Evolutionary conservation across 2,888 invertebrate species (phyloP).

Genomic region (Erpobdella octoculata): DNA sequence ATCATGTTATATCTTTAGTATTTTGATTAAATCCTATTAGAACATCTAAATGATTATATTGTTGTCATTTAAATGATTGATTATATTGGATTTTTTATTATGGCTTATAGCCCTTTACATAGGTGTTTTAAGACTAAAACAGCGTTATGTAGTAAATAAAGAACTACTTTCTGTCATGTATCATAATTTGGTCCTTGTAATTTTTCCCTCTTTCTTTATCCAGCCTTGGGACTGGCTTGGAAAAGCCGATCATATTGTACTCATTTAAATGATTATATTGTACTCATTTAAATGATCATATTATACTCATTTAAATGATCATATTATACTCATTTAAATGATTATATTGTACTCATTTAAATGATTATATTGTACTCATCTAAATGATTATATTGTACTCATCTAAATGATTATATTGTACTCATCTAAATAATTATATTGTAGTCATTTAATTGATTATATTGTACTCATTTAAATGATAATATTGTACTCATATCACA

Average conservation of each 20-base stretch:
- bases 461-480: background rate
- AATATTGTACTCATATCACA: conserved; percentile 36
- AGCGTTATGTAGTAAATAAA: no score
- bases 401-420: background rate
- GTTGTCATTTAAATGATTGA: background rate
- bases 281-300: background rate
- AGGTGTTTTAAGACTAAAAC: no score
- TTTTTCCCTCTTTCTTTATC: no score
- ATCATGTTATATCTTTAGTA: no score
- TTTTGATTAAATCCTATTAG: no score
- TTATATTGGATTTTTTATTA: no score
- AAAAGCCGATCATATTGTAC: background rate
- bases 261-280: background rate
- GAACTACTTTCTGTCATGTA: no score
- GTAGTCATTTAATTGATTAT: background rate
- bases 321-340: background rate
- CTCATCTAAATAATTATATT: background rate
- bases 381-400: background rate
- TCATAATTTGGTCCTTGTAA: no score
- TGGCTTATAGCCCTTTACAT: no score
- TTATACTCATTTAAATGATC: background rate
- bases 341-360: background rate
- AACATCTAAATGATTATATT: background rate
- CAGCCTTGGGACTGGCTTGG: no score
- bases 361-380: background rate